Conservation (phyloP, 2,113 vertebrate species). For the Erinaceus europaeus region DNA sequence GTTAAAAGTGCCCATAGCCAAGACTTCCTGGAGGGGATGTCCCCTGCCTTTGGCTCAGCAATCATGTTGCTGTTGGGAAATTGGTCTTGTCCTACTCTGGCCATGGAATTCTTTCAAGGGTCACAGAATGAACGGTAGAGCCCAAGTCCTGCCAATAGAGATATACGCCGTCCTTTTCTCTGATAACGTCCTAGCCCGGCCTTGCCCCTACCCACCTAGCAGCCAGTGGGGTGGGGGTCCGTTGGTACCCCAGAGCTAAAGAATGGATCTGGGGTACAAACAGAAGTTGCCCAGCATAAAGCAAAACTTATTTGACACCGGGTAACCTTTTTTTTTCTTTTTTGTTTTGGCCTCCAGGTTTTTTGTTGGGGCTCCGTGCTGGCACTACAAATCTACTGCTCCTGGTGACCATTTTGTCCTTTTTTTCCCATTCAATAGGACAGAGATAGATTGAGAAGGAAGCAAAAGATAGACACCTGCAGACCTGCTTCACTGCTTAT, state of each 20-base stretch:
- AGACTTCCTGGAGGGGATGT: not conserved
- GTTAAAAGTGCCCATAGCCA: not conserved
- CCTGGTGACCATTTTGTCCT: too few relatives aligned
- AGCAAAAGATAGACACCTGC: too few relatives aligned
- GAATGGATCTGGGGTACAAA: not conserved
- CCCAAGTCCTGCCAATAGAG: not conserved
- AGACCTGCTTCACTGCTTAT: too few relatives aligned
- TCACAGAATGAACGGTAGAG: not conserved
- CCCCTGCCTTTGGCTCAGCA: not conserved
- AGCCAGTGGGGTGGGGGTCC: not conserved
- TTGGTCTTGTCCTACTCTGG: not conserved
- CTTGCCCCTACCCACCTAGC: too few relatives aligned
- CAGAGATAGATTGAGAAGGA: too few relatives aligned
- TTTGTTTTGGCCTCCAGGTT: too few relatives aligned
- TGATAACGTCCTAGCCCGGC: not conserved
- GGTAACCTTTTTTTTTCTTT: not conserved
- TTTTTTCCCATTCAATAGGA: too few relatives aligned
- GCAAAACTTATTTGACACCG: not conserved
- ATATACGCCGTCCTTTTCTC: not conserved
- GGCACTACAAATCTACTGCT: too few relatives aligned
- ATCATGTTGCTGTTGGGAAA: not conserved
- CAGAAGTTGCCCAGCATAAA: not conserved
- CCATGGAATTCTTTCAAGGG: not conserved
- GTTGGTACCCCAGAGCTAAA: not conserved
- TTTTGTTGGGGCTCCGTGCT: too few relatives aligned